Evolutionary conservation across 23 tunicate species (phyloP).

Genomic region (Aplidium turbinatum): DNA sequence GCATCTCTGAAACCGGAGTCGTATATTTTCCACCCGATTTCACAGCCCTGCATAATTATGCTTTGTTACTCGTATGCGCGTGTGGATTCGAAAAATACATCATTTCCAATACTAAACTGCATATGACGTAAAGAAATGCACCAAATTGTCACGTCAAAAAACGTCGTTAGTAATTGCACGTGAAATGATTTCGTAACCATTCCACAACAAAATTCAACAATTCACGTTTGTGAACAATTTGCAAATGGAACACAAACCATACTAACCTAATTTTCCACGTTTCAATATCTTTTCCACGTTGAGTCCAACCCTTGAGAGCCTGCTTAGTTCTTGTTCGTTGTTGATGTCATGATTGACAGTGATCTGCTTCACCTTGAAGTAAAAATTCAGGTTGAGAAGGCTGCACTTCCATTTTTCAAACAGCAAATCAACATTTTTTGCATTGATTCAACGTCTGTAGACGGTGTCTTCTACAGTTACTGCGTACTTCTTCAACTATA

Average conservation of each 20-base stretch:
- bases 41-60: no score
- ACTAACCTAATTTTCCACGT: constrained; percentile 73
- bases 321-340: constrained; percentile 58
- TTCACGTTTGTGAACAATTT: not conserved
- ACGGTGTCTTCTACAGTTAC: no score
- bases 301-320: constrained; percentile 73
- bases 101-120: not conserved
- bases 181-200: not conserved
- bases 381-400: no score
- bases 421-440: no score
- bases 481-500: no score
- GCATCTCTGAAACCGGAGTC: no score
- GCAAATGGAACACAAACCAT: not conserved
- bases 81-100: no score
- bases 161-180: not conserved
- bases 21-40: no score
- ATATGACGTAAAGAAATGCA: not conserved
- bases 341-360: constrained; percentile 83
- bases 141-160: not conserved
- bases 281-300: constrained; percentile 68
- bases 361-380: constrained; percentile 87
- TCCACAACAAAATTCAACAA: not conserved
- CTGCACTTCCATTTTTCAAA: no score
- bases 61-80: no score
- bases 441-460: no score